A percentile compares a stretch with the other conserved stretches of the same genome.
Evolutionary conservation across 2,113 vertebrate species (phyloP).

Genomic region (Corythornis cristatus): DNA sequence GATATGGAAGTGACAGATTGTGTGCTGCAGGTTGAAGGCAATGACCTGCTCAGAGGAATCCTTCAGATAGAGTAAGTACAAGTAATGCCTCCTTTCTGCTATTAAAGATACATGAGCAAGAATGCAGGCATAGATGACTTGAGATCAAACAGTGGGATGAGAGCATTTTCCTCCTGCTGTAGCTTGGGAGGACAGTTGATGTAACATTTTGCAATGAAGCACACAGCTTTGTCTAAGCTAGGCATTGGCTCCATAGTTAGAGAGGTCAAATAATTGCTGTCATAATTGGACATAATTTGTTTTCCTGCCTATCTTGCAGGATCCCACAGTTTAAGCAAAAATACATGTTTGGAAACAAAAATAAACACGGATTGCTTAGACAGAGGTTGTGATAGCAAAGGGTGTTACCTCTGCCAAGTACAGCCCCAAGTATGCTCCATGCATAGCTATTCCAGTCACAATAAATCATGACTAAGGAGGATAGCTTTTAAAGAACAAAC

Average conservation of each 20-base stretch:
- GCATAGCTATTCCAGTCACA: neutral
- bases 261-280: neutral
- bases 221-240: neutral
- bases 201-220: neutral
- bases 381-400: neutral
- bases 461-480: neutral
- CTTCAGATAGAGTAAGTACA: constrained; percentile 71
- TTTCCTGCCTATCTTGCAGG: neutral
- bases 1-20: constrained; percentile 58
- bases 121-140: neutral
- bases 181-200: neutral
- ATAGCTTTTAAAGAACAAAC: neutral
- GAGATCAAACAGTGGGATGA: neutral
- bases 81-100: neutral
- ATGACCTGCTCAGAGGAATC: constrained; percentile 67
- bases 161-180: neutral
- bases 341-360: neutral
- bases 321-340: neutral
- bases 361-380: neutral
- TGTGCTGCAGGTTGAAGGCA: constrained; percentile 75
- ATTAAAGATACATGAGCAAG: neutral
- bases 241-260: neutral
- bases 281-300: neutral
- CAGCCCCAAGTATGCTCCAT: neutral
- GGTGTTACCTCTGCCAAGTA: neutral